Evolutionary conservation across 2,797 vertebrate species (phyloP).

Genomic region (Manis crassicaudata): DNA sequence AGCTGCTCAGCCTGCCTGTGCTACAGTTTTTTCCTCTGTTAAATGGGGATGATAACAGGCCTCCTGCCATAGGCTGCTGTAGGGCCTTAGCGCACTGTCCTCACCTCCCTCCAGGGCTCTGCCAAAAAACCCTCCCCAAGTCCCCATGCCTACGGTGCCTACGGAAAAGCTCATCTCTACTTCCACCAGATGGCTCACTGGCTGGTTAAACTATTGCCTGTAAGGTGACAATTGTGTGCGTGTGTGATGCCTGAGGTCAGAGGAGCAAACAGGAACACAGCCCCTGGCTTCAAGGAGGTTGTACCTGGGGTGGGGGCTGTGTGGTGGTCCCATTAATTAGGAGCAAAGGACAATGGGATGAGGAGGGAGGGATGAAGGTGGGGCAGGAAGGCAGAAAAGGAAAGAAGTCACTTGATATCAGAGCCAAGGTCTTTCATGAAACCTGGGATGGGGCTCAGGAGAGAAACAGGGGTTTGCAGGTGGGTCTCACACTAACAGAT

Average conservation of each 20-base stretch:
- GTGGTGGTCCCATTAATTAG: too few relatives aligned
- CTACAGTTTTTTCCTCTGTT: background rate
- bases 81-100: background rate
- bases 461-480: background rate
- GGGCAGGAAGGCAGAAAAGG: background rate
- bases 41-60: background rate
- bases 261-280: background rate
- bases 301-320: background rate
- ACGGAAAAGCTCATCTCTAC: background rate
- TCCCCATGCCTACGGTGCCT: background rate
- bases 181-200: background rate
- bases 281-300: background rate
- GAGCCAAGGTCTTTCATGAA: too few relatives aligned
- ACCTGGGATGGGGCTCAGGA: background rate
- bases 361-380: background rate
- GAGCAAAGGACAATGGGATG: background rate
- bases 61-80: background rate
- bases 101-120: background rate
- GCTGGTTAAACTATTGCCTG: background rate
- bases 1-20: background rate
- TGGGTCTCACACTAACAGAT: background rate
- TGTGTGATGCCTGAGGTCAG: too few relatives aligned
- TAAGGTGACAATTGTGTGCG: background rate
- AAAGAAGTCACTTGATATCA: too few relatives aligned
- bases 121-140: rapidly evolving